These are phyloP conservation scores for Cirrhinus mrigala DNA, from an alignment of 2,797 vertebrate species.

Conservation along the genomic window DNA sequence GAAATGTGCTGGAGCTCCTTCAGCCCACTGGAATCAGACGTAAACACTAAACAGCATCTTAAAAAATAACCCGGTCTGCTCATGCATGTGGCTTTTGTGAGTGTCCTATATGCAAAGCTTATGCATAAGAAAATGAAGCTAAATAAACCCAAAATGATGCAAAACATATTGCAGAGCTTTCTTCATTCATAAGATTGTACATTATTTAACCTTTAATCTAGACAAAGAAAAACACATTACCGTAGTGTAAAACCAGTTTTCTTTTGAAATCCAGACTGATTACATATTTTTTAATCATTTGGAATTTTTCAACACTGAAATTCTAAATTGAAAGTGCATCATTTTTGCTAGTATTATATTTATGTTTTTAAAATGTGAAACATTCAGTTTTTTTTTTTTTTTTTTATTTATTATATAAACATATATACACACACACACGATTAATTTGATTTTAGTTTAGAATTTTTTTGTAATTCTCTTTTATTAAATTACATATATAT, in stretches of 20 bases:
- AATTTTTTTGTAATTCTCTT: too few species aligned
- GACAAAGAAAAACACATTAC: not conserved
- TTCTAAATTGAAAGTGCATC: not conserved
- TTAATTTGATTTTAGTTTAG: too few species aligned
- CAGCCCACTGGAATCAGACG: not conserved
- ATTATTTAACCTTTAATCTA: not conserved
- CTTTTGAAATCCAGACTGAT: too few species aligned
- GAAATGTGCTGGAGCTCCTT: slow-evolving; percentile 22
- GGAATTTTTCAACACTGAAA: not conserved
- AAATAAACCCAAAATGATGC: not conserved
- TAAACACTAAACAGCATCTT: not conserved
- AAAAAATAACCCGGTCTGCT: not conserved
- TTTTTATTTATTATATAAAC: not conserved
- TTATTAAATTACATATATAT: too few species aligned
- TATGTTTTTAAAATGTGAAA: too few species aligned
- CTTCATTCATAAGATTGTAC: not conserved
- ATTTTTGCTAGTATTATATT: not conserved
- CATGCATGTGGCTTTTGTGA: not conserved
- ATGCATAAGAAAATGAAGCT: not conserved
- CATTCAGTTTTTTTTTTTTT: too few species aligned
- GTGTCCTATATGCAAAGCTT: not conserved
- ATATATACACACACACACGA: too few species aligned
- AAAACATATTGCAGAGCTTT: not conserved
- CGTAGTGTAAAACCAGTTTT: too few species aligned
- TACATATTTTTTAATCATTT: not conserved